Evolutionary conservation across 2,888 invertebrate genomes (phyloP).

Genomic region (Drosophila birchii): DNA sequence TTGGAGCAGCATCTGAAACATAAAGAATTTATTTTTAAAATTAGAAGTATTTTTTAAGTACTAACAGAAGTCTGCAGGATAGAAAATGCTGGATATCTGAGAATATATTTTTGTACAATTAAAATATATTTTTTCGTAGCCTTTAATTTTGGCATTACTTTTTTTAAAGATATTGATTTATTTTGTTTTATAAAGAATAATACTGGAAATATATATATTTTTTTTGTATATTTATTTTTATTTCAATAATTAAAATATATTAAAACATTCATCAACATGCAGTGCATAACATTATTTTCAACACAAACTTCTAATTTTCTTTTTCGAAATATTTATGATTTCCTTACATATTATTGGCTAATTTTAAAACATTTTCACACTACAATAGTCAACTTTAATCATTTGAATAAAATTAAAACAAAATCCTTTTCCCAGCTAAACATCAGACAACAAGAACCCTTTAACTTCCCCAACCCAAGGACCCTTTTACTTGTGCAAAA

Average conservation of each 20-base stretch:
- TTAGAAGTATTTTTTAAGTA: background rate
- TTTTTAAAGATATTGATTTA: background rate
- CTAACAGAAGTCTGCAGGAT: background rate
- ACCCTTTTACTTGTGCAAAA: background rate
- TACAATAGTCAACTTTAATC: no score
- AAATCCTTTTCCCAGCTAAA: background rate
- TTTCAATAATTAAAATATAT: background rate
- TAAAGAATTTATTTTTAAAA: background rate
- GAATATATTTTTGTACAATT: no score
- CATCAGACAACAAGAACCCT: background rate
- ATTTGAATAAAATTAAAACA: no score
- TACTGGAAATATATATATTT: background rate
- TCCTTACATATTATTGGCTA: no score
- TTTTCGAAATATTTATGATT: no score
- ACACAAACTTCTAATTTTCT: no score
- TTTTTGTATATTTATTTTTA: background rate
- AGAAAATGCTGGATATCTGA: no score
- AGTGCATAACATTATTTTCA: no score
- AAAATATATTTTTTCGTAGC: no score
- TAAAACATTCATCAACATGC: background rate
- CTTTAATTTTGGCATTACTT: no score
- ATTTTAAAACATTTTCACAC: no score
- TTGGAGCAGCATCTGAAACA: slow-evolving; percentile 10
- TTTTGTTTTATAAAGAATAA: background rate
- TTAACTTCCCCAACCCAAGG: background rate